These are phyloP conservation scores for Temnopleurus reevesii DNA, from an alignment of 53 echinoderm and acorn worm species.

Conservation along the genomic window DNA sequence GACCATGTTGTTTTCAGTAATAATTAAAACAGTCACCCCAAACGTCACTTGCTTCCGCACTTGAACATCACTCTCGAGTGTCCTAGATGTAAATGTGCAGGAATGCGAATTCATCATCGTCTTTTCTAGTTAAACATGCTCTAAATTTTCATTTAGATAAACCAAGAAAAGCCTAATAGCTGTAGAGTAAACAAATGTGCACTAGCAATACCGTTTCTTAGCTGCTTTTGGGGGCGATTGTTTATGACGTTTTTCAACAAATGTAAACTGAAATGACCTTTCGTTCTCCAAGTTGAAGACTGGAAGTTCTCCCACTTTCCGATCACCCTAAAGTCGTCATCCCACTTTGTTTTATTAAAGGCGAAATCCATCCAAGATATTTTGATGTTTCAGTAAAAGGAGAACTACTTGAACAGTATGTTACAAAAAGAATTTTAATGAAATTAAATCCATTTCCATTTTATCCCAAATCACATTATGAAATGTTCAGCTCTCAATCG, in stretches of 20 bases:
- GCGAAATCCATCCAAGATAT: too few species aligned
- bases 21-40: neutral
- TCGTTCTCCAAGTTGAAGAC: constrained; percentile 33
- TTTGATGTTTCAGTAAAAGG: too few species aligned
- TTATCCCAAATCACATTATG: too few species aligned
- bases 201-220: neutral
- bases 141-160: neutral
- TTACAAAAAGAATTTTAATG: too few species aligned
- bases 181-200: neutral
- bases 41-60: neutral
- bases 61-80: neutral
- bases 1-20: neutral
- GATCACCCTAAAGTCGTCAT: too few species aligned
- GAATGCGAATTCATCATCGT: neutral
- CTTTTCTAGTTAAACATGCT: neutral
- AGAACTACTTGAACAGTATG: too few species aligned
- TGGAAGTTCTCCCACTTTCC: constrained; percentile 28
- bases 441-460: too few species aligned
- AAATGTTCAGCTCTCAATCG: too few species aligned
- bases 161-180: neutral
- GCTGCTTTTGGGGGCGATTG: neutral
- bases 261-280: constrained; percentile 44
- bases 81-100: neutral
- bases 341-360: too few species aligned
- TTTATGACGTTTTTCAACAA: constrained; percentile 34